Percentiles rank a stretch among this genome's conserved stretches.
Evolutionary conservation across 2,113 vertebrate species (phyloP).

Genomic region (Deroptyus accipitrinus): DNA sequence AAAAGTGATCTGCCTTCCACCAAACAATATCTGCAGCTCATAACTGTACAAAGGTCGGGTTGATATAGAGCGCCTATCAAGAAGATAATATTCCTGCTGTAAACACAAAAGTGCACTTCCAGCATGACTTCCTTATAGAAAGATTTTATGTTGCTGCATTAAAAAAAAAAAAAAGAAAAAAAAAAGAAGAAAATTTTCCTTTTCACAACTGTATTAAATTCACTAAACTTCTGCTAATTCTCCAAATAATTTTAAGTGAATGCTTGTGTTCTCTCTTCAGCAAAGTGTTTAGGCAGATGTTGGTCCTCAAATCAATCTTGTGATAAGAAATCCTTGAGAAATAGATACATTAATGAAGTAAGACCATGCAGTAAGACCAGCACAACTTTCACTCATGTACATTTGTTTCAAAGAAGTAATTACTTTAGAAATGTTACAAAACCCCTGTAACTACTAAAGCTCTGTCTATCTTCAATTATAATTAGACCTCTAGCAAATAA

Average conservation of each 20-base stretch:
- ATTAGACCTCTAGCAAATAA: conserved; percentile 9
- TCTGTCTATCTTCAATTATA: conserved; percentile 20
- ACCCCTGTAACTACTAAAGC: neutral
- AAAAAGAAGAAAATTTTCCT: neutral
- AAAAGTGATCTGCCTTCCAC: neutral
- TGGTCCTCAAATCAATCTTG: conserved; percentile 19
- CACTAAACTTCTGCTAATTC: neutral
- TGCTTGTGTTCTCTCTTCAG: neutral
- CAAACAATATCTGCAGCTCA: neutral
- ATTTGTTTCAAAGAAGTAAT: conserved; percentile 40
- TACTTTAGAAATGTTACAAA: conserved; percentile 32
- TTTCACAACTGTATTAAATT: neutral
- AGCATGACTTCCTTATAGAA: neutral
- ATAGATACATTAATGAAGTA: conserved; percentile 34
- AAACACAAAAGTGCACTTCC: neutral
- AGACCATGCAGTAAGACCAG: neutral
- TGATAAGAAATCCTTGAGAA: neutral
- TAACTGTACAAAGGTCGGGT: neutral
- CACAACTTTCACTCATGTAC: neutral
- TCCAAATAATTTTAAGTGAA: neutral
- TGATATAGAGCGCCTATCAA: neutral
- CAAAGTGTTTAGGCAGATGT: neutral
- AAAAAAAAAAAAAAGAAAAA: neutral
- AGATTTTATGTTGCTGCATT: neutral
- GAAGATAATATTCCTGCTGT: neutral